These are phyloP conservation scores for Bryconaethiops microstoma DNA, from an alignment of 2,797 vertebrate species.

Conservation along the genomic window DNA sequence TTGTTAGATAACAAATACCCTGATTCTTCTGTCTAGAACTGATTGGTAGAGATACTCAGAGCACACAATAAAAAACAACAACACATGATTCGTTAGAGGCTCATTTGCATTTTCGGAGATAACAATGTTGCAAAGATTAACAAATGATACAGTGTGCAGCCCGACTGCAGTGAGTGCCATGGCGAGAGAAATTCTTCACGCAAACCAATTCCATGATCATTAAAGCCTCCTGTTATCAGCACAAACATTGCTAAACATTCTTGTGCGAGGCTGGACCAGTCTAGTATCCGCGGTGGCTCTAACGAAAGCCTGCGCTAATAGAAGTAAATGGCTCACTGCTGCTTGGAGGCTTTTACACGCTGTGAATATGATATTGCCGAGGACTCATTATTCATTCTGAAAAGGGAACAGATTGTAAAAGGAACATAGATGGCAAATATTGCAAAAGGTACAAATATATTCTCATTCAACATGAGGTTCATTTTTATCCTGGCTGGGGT, in stretches of 20 bases:
- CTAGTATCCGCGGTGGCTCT: neutral
- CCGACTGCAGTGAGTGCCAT: neutral
- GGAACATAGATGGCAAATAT: neutral
- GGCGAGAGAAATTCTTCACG: neutral
- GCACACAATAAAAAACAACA: neutral
- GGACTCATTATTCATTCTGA: neutral
- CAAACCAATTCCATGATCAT: neutral
- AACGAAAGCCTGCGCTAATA: slow-evolving; percentile 26
- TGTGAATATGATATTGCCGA: neutral
- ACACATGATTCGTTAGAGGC: neutral
- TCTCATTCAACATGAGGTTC: neutral
- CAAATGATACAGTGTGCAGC: neutral
- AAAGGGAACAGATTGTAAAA: neutral
- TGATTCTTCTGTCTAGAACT: neutral
- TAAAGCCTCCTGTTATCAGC: neutral
- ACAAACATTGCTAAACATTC: slow-evolving; percentile 1
- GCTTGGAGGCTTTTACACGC: neutral
- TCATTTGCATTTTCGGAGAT: neutral
- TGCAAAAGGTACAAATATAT: neutral
- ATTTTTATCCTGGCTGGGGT: neutral
- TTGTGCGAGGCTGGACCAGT: neutral
- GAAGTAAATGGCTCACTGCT: neutral
- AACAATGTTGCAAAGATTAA: neutral
- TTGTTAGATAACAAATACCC: no score
- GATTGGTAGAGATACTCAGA: neutral